Evolutionary conservation across 2,888 invertebrate genomes (phyloP).

Genomic region (Atherix ibis): DNA sequence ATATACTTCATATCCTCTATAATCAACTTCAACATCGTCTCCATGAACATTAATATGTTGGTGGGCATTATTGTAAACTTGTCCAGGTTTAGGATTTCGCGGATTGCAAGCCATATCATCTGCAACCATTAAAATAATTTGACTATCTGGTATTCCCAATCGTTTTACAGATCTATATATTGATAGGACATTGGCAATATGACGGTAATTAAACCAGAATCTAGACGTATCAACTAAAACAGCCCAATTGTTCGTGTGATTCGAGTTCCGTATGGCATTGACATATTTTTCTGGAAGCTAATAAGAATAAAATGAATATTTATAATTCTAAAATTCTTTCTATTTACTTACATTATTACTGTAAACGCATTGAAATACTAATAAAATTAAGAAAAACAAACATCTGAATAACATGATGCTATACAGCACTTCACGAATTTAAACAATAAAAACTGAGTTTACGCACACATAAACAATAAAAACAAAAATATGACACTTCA

Average conservation of each 20-base stretch:
- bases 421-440: no score
- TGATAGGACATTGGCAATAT: conserved; percentile 96
- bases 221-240: conserved; percentile 95
- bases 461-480: no score
- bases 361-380: no score
- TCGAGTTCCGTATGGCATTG: conserved; percentile 20
- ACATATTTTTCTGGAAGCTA: conserved; percentile 24
- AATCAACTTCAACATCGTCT: conserved; percentile 98
- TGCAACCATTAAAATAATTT: conserved; percentile 98
- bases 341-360: no score
- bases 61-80: conserved; percentile 95
- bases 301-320: background rate
- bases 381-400: no score
- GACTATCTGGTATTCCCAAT: conserved; percentile 95
- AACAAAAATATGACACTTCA: no score
- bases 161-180: conserved; percentile 96
- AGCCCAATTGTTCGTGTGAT: conserved; percentile 98
- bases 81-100: conserved; percentile 91
- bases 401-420: no score
- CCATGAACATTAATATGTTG: conserved; percentile 98
- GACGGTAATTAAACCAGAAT: conserved; percentile 99
- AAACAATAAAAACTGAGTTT: no score
- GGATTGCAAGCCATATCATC: conserved; percentile 99
- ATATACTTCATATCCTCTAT: conserved; percentile 74
- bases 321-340: no score